A percentile compares a stretch with the other conserved stretches of the same genome.
phyloP scores from a whole-genome alignment of 2,113 vertebrate species.

The Gobio gobio region DNA sequence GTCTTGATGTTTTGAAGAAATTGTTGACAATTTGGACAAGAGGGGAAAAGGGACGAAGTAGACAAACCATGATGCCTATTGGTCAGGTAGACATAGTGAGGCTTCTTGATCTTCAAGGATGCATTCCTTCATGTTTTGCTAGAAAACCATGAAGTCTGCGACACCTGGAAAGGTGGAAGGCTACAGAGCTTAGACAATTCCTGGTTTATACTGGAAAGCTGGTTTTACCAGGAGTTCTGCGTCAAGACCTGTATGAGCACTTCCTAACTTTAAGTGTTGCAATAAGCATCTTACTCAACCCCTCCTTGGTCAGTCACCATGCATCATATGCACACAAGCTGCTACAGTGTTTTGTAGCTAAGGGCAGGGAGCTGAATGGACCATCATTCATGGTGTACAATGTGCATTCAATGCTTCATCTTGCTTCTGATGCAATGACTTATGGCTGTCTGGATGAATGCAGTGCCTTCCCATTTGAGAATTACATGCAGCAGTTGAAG shows the following conservation, averaged over 20 bases:
- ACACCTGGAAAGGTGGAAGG: background rate
- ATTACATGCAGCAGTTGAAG: slow-evolving; percentile 5
- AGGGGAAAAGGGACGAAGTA: background rate
- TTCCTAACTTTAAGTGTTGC: background rate
- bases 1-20: background rate
- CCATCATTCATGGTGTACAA: background rate
- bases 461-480: background rate
- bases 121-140: background rate
- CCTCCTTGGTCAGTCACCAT: background rate
- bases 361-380: background rate
- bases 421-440: background rate
- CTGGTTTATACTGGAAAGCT: background rate
- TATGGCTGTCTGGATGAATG: background rate
- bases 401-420: background rate
- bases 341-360: background rate
- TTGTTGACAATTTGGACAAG: background rate
- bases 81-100: background rate
- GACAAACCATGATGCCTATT: background rate
- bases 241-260: background rate
- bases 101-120: background rate
- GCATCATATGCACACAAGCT: background rate
- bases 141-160: background rate
- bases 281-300: background rate
- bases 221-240: background rate
- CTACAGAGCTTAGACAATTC: background rate